These are phyloP conservation scores for Camponotus fellah DNA, from an alignment of 2,888 invertebrate genomes.

Conservation along the genomic window DNA sequence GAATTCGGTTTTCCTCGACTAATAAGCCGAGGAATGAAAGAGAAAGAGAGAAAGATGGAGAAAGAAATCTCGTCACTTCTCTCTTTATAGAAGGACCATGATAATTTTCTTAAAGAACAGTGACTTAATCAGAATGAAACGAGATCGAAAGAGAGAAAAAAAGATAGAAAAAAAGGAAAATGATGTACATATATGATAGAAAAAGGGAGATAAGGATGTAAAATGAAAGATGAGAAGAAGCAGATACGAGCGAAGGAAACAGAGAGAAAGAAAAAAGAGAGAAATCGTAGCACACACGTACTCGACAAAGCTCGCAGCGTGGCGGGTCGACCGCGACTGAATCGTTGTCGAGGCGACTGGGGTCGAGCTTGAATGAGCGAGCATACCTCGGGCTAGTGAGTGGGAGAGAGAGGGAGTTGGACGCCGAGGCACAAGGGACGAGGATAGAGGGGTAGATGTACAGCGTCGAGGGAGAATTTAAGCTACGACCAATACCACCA, in stretches of 20 bases:
- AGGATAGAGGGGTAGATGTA: slow-evolving; percentile 46
- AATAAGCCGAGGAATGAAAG: not conserved
- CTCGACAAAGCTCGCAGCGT: slow-evolving; percentile 77
- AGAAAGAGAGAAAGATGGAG: not conserved
- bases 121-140: not conserved
- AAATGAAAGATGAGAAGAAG: not conserved
- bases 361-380: slow-evolving; percentile 83
- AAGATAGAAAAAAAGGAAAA: not conserved
- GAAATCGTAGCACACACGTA: slow-evolving; percentile 49
- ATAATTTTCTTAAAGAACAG: slow-evolving; percentile 26
- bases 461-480: slow-evolving; percentile 43
- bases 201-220: not conserved
- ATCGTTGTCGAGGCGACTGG: slow-evolving; percentile 72
- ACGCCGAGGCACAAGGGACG: slow-evolving; percentile 19
- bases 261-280: not conserved
- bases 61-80: slow-evolving; percentile 17
- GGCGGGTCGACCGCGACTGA: slow-evolving; percentile 85
- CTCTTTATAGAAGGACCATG: not conserved
- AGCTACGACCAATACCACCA: slow-evolving; percentile 28
- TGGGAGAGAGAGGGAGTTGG: slow-evolving; percentile 56
- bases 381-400: slow-evolving; percentile 69
- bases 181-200: not conserved
- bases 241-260: slow-evolving; percentile 7
- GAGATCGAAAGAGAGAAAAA: not conserved
- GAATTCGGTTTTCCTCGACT: not conserved